Conservation (phyloP, 2,113 vertebrate species). For the Ceratotherium simum region DNA sequence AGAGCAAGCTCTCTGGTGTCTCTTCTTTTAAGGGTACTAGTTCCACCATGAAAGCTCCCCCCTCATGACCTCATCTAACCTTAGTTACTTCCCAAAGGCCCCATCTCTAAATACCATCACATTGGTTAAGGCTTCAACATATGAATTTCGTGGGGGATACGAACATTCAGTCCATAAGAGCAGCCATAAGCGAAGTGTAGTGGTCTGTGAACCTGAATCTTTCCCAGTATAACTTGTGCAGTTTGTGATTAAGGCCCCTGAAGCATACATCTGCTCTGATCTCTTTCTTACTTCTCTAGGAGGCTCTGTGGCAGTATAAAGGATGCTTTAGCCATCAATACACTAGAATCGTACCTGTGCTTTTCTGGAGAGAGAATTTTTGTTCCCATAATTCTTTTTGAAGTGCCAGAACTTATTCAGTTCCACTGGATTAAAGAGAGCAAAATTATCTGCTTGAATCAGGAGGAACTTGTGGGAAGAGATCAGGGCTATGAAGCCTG, state of each 20-base stretch:
- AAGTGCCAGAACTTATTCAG: slow-evolving; percentile 67
- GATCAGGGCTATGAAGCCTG: slow-evolving; percentile 61
- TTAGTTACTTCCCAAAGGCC: background rate
- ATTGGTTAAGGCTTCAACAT: background rate
- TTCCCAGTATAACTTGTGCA: background rate
- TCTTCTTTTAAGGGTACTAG: background rate
- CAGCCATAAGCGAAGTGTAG: background rate
- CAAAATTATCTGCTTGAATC: slow-evolving; percentile 78
- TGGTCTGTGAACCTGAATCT: background rate
- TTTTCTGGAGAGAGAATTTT: slow-evolving; percentile 47
- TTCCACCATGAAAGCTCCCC: background rate
- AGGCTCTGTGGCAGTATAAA: background rate
- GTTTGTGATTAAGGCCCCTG: background rate
- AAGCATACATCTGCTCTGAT: background rate
- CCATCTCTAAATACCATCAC: background rate
- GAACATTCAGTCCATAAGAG: background rate
- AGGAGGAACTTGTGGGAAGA: slow-evolving; percentile 68
- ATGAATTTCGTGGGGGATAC: background rate
- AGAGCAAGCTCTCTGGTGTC: background rate
- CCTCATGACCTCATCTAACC: background rate
- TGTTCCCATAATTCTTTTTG: slow-evolving; percentile 2
- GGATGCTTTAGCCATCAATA: background rate
- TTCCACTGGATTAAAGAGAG: slow-evolving; percentile 75
- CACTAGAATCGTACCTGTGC: slow-evolving; percentile 21
- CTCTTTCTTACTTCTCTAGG: background rate